Evolutionary conservation across 2,888 invertebrate species (phyloP), one percentile per base, ranked within the genome.

Genomic region (Tridacna crocea): DNA sequence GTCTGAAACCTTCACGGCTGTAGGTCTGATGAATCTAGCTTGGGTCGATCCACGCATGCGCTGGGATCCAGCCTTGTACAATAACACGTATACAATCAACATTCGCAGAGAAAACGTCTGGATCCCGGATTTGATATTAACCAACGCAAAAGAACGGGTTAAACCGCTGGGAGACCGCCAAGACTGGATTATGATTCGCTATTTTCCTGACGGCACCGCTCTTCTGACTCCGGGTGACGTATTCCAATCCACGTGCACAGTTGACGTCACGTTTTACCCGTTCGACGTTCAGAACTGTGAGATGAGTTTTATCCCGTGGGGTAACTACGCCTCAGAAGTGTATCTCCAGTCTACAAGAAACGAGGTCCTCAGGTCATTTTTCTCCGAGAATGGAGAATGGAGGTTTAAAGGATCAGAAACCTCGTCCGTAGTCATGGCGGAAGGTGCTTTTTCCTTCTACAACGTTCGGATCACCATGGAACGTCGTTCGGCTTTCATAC

Each of bases 371-470:
- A 46, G 10, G 15, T 36, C 36, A 6, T 84, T 75, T 48, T 87
- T 78, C 70, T 75, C 84, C 17, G 82, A 78, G 22, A 84, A 88
- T 68, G 88, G 86, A 3, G 87, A 86, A 60, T 88, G 88, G 88
- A 80, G 74, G 1, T 19, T 88, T 6, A 26, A 51, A 12, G 27
- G 68, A 27, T 68, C 68, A 22, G 17, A 27, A 27, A 61, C 51
- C 12, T 8, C 19, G 0, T 77, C 84, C 3, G 51, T 72, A 0
- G 63, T 82, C 0, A 58, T 48, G 13, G 46, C 63, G 13, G 76
- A 75, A 15, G 58, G 73, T 17, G 65, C 79, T 26, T 73, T 79
- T 17, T 72, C 80, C 13, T 79, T 73, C 24, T 65, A 80, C 26
- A 24, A 61, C 15, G 77, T 84, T 51, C 55, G 61, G 19, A 58